Percentiles rank a stretch among this genome's conserved stretches.
Conservation (phyloP, 2,797 vertebrate genomes). For the Takifugu ocellatus region DNA sequence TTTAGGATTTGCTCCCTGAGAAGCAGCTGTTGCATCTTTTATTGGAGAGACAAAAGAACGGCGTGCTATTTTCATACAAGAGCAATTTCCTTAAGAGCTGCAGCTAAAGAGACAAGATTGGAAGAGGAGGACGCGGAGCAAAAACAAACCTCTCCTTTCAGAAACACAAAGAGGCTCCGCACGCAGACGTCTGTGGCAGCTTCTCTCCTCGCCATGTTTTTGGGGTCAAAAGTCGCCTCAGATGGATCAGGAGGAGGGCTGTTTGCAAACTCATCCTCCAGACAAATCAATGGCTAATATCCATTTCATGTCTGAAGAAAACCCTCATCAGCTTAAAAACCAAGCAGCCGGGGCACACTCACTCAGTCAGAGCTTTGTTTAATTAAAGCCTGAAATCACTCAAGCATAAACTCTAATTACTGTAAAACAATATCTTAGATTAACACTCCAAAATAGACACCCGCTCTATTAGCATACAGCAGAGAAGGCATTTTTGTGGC, state of each 20-base stretch:
- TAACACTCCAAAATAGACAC: slow-evolving; percentile 15
- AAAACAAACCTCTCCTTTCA: slow-evolving; percentile 26
- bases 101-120: slow-evolving; percentile 45
- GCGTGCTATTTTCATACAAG: slow-evolving; percentile 56
- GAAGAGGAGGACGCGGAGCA: slow-evolving; percentile 22
- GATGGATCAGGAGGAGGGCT: slow-evolving; percentile 39
- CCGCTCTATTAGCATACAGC: slow-evolving; percentile 30
- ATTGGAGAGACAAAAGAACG: slow-evolving; percentile 66
- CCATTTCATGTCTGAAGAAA: slow-evolving; percentile 32
- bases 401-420: slow-evolving; percentile 57
- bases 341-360: slow-evolving; percentile 31
- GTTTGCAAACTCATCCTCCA: slow-evolving; percentile 32
- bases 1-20: slow-evolving; percentile 73
- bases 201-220: slow-evolving; percentile 47
- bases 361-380: slow-evolving; percentile 41
- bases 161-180: slow-evolving; percentile 26
- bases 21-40: slow-evolving; percentile 77
- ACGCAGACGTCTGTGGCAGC: slow-evolving; percentile 35
- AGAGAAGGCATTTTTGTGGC: slow-evolving; percentile 33
- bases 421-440: slow-evolving; percentile 62
- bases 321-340: slow-evolving; percentile 27
- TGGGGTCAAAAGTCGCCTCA: slow-evolving; percentile 54
- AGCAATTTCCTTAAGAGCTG: slow-evolving; percentile 57
- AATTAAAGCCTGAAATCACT: slow-evolving; percentile 55
- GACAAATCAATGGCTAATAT: slow-evolving; percentile 56